Evolutionary conservation across 1,140 invertebrate species (phyloP), one percentile per base, ranked within the genome.

Genomic region (Tetraneura akinire): DNA sequence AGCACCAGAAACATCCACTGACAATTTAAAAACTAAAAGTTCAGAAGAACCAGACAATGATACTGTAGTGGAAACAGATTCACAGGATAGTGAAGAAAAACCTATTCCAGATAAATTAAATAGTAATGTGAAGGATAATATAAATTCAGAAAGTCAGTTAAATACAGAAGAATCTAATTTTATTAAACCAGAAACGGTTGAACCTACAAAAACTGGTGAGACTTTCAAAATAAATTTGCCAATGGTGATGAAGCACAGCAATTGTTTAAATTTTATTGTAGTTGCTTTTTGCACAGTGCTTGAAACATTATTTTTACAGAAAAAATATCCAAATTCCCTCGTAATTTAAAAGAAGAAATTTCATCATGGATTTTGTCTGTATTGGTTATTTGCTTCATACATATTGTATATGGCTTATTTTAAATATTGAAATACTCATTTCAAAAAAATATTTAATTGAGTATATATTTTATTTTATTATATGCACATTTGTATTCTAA

Each of bases 61-160:
- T 47, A 78, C 45, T 2, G n/a, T 29, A 29, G 16, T 74, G 55
- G 49, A 68, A 18, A 42, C n/a, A 49, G 42, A 80, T 42, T 86
- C 88, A 86, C 84, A 85, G 81, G 82, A 81, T 81, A 66, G 78
- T 23, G 42, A 81, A 26, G 80, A 80, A 21, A 83, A 83, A 16
- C n/a, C 57, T 16, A 68, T 64, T 55, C 42, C 8, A 66, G 80
- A 80, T 37, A 42, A 74, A 45, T 9, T 51, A 26, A 73, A n/a
- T 62, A 42, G n/a, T 29, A 60, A 14, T 42, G 11, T 18, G 64
- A 23, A 37, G 26, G 55, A 32, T 57, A 76, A 57, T 55, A 21
- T 4, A 23, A 49, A 73, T 49, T 55, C 47, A 14, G 45, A 60
- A 80, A 80, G 37, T 37, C 14, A 66, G 47, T 71, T 53, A 45